Conservation (phyloP, 2,113 vertebrate species). For the Chloroceryle aenea region DNA sequence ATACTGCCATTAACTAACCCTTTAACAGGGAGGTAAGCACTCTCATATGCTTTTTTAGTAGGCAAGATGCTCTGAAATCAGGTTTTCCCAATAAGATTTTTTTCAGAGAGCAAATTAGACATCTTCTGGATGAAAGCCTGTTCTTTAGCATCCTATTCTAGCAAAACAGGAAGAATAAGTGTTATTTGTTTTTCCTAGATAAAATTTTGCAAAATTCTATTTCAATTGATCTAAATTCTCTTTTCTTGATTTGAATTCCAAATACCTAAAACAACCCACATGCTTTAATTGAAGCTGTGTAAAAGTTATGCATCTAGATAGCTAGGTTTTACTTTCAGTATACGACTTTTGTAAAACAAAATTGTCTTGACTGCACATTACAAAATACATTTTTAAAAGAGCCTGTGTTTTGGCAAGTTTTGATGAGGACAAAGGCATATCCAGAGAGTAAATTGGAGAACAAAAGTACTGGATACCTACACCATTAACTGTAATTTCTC, state of each 20-base stretch:
- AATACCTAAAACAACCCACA: neutral
- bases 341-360: neutral
- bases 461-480: neutral
- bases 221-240: neutral
- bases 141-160: neutral
- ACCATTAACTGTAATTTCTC: neutral
- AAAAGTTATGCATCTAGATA: neutral
- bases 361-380: neutral
- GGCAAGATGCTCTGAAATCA: neutral
- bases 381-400: neutral
- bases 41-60: neutral
- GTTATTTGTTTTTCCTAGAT: neutral
- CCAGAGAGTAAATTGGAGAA: neutral
- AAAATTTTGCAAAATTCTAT: neutral
- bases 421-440: neutral
- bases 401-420: neutral
- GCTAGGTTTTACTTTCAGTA: neutral
- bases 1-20: neutral
- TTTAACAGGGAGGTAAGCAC: neutral
- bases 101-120: neutral
- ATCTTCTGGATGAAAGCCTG: neutral
- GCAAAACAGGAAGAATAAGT: neutral
- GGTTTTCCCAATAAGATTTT: neutral
- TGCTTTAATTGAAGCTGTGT: neutral
- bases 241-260: neutral